phyloP scores from a whole-genome alignment of 2,797 vertebrate genomes.

The Lacerta bilineata region DNA sequence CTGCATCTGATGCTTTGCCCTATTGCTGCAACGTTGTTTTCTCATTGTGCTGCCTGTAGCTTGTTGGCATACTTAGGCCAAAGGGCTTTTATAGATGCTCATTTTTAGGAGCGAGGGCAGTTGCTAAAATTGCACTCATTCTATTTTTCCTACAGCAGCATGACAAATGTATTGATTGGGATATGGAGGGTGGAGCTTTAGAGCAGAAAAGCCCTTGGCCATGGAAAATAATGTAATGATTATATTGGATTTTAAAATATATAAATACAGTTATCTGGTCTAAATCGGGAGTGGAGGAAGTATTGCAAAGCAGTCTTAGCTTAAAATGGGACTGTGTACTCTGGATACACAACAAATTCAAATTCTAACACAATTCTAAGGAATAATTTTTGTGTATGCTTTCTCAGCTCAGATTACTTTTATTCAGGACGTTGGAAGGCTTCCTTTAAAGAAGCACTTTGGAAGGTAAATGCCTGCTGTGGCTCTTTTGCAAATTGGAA shows the following conservation, averaged over 20 bases:
- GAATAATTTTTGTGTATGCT: neutral
- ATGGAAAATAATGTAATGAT: neutral
- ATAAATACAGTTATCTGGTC: too few relatives aligned
- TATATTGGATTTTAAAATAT: neutral
- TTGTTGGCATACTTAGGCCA: neutral
- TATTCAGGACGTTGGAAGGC: constrained; percentile 92
- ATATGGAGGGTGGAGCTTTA: neutral
- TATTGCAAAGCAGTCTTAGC: neutral
- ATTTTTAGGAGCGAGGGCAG: neutral
- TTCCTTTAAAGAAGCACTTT: constrained; percentile 85
- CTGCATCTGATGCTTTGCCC: neutral
- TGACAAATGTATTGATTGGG: neutral
- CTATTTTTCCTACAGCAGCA: neutral
- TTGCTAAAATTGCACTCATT: neutral
- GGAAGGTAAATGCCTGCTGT: constrained; percentile 83
- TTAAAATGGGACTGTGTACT: neutral
- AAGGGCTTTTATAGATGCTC: neutral
- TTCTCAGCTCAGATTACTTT: constrained; percentile 91
- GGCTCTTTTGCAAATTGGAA: neutral
- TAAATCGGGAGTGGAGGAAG: neutral
- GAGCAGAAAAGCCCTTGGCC: neutral
- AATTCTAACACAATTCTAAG: neutral
- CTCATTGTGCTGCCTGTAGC: neutral
- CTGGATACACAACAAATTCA: neutral
- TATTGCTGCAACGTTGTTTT: neutral